Base-by-base conservation (phyloP, 2,113 vertebrate genomes). In the Kryptolebias marmoratus region DNA sequence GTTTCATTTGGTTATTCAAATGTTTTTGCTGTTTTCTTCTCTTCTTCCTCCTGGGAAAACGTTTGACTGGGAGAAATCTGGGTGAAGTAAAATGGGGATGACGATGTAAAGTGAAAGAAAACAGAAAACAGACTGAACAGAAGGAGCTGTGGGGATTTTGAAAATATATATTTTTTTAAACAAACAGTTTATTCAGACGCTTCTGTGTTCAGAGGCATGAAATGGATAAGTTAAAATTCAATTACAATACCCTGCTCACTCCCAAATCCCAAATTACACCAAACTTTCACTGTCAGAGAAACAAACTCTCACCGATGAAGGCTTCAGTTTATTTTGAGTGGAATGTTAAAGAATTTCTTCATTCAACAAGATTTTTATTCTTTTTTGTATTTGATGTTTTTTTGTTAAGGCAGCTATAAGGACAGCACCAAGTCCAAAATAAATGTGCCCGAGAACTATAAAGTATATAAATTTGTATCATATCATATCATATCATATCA, bases 201-300 rank as follows among this genome's bases (percentile, higher is more conserved):
- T 5, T 54, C 7, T 1, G 4, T 50, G 57, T 76, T 84, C 44
- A 66, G 58, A 50, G 47, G 57, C 50, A 49, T 73, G 68, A 73
- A 79, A 72, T 28, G 53, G 50, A 75, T 66, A 3, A 62, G 79
- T 85, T 77, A 45, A 73, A 82, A 77, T 87, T 82, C 27, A 86
- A 75, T 59, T 77, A 69, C 60, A 62, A 31, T 27, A 57, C n/a
- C 71, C 48, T 36, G 3, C 36, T 36, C 36, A 8, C 39, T 42
- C 39, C 39, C 39, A 42, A 42, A 50, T 5, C 54, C 57, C 54
- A 12, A 58, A 68, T 61, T 47, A 60, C 52, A 66, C 0, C 18
- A 42, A 65, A 45, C 42, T 49, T 55, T 63, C 22, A 65, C 0
- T 1, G 1, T 13, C n/a, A 18, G 22, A 30, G 42, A 47, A 18